Conservation (phyloP, 2,113 vertebrate species). For the Falco punctatus region DNA sequence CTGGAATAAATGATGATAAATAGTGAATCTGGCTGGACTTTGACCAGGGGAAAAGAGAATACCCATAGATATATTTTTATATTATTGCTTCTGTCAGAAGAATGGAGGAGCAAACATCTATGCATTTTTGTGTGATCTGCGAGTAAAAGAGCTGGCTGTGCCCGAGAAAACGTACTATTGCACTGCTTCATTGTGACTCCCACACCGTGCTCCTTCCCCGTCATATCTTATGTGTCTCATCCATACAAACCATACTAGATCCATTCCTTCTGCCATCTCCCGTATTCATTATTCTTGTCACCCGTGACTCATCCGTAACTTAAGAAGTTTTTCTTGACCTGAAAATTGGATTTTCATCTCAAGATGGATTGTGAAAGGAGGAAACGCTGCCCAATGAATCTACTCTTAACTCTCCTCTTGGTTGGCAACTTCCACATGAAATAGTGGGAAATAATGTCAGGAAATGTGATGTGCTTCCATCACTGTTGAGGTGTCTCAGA, state of each 20-base stretch:
- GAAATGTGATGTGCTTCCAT: neutral
- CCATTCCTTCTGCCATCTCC: neutral
- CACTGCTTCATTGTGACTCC: neutral
- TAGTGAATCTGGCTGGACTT: slow-evolving; percentile 30
- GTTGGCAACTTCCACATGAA: neutral
- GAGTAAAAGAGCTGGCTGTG: neutral
- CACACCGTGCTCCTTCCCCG: neutral
- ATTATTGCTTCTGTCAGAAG: slow-evolving; percentile 30
- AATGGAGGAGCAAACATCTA: neutral
- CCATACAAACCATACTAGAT: neutral
- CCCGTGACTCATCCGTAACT: neutral
- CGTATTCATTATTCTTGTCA: neutral
- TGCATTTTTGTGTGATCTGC: slow-evolving; percentile 9
- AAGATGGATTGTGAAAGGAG: slow-evolving; percentile 13
- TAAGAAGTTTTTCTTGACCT: neutral
- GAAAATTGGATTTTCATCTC: slow-evolving; percentile 29
- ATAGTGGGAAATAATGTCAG: neutral
- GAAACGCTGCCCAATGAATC: neutral
- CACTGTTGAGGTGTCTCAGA: neutral
- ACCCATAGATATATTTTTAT: slow-evolving; percentile 34
- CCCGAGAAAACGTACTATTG: neutral
- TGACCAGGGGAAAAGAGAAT: slow-evolving; percentile 6
- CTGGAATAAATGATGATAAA: slow-evolving; percentile 55
- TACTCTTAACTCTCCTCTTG: neutral
- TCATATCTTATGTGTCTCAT: neutral